Base-by-base conservation (phyloP, 2,113 vertebrate genomes). In the Solea senegalensis region DNA sequence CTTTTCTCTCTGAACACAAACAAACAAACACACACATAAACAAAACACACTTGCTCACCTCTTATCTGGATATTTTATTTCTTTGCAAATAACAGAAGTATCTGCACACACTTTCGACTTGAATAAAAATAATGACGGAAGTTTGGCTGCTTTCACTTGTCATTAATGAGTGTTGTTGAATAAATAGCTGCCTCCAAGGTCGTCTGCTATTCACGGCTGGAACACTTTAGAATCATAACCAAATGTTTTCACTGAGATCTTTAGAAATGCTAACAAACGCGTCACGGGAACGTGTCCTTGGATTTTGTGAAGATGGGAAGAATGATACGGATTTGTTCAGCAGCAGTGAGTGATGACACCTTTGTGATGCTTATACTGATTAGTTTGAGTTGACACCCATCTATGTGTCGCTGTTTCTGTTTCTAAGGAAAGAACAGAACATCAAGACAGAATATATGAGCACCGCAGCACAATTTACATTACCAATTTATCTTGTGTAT, bases 81-180 rank as follows among this genome's bases (percentile, higher is more conserved):
- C 39, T 51, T 65, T 80, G 65, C 21, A 62, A 51, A 74, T 44
- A 12, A 55, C 34, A 1, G 21, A 74, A 54, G 76, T 14, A 41
- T n/a, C 46, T 8, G 1, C 15, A 39, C 60, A 61, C 14, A 5
- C 44, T 52, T 57, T 40, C 59, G 58, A 64, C 51, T 68, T 70
- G 74, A 84, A 81, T 76, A 69, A 83, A 88, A 69, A 62, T 60
- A 81, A 76, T 66, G 64, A 69, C 60, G 54, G 51, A 79, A 62
- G 40, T 68, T 72, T 43, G 28, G 7, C 62, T 68, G 5, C 78
- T 65, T 83, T 72, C 61, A 69, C 72, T 79, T 44, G 50, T 64
- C 57, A 46, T 34, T 66, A 64, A 72, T 59, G 48, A 73, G 67
- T 61, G 76, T 65, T 81, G 62, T 16, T 60, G 54, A 72, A 13